Percentiles rank a stretch among this genome's conserved stretches.
phyloP scores from a whole-genome alignment of 1,140 invertebrate genomes.

The Drosophila aff. region DNA sequence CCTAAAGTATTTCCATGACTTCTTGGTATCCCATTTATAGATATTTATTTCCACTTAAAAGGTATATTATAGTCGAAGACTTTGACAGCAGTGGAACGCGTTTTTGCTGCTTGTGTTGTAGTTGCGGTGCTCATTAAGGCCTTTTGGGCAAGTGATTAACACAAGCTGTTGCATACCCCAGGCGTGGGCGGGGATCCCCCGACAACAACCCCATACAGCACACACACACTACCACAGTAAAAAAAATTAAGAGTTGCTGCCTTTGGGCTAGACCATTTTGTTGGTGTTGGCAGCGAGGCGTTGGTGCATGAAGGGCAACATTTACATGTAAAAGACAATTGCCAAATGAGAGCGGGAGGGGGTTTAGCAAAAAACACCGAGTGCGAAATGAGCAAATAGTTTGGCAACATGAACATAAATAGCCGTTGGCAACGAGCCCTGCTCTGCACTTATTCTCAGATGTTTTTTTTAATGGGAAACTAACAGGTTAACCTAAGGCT shows the following conservation, averaged over 20 bases:
- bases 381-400: constrained; percentile 40
- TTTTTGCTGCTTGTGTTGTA: constrained; percentile 26
- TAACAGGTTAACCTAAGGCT: background rate
- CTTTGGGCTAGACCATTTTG: constrained; percentile 40
- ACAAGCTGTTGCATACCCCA: constrained; percentile 69
- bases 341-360: constrained; percentile 18
- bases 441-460: constrained; percentile 7
- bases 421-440: constrained; percentile 3
- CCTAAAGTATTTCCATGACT: background rate
- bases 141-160: constrained; percentile 76
- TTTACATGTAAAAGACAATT: constrained; percentile 55
- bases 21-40: background rate
- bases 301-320: constrained; percentile 30
- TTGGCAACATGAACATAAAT: constrained; percentile 29
- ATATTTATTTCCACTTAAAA: background rate
- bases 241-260: constrained; percentile 45
- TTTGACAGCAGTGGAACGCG: background rate
- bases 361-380: constrained; percentile 8
- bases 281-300: constrained; percentile 19
- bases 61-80: constrained; percentile 26
- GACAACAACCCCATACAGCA: constrained; percentile 8
- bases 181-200: constrained; percentile 26
- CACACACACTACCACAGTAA: constrained; percentile 19
- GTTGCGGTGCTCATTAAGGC: constrained; percentile 71
- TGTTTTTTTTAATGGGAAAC: background rate